Percentiles rank a stretch among this genome's conserved stretches.
These are phyloP conservation scores for Doryteuthis pealeii DNA, from an alignment of 1,140 invertebrate species.

Conservation along the genomic window DNA sequence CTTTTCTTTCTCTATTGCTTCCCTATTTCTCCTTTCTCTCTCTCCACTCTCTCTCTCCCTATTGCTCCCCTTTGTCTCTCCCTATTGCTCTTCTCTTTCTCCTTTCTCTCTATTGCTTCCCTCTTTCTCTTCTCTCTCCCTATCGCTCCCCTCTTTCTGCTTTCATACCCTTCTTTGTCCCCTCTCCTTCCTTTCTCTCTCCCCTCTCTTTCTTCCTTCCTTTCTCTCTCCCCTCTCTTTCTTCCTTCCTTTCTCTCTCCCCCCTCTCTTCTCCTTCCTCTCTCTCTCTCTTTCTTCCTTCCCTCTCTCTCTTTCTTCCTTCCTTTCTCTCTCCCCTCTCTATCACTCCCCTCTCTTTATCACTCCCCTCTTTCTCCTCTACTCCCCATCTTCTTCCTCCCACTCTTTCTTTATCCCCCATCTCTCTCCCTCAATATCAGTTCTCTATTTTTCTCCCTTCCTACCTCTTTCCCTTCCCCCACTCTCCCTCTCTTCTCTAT, in stretches of 20 bases:
- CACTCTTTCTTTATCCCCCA: not conserved
- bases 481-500: not conserved
- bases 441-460: not conserved
- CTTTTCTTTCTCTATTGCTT: not conserved
- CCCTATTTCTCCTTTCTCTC: not conserved
- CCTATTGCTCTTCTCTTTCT: not conserved
- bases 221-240: not conserved
- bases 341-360: not conserved
- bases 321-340: not conserved
- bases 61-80: no score
- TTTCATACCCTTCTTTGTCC: not conserved
- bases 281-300: not conserved
- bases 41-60: not conserved
- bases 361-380: not conserved
- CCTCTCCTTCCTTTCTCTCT: not conserved
- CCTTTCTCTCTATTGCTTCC: not conserved
- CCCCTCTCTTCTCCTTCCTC: not conserved
- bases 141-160: not conserved
- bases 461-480: no score
- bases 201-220: not conserved
- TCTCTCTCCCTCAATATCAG: not conserved
- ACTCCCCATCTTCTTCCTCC: not conserved
- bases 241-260: not conserved
- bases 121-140: not conserved
- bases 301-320: not conserved